Conservation (phyloP, 2,797 vertebrate genomes). For the Halcyon chelicuti region DNA sequence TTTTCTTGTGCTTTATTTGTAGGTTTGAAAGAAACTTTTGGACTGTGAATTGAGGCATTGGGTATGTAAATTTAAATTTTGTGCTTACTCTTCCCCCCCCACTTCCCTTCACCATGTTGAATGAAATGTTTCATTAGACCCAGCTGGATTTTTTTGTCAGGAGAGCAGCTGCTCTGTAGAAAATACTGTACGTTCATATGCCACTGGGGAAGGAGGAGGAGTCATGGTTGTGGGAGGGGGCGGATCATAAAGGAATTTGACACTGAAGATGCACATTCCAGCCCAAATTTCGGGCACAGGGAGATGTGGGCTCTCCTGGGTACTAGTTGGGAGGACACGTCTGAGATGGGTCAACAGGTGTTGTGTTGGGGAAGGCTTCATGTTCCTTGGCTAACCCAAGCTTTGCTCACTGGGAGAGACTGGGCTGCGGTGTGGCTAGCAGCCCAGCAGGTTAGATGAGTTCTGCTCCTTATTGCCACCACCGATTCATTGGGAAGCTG, state of each 20-base stretch:
- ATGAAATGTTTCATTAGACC: constrained; percentile 33
- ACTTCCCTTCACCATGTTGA: not conserved
- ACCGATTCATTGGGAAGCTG: not conserved
- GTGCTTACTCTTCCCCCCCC: not conserved
- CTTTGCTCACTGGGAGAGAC: not conserved
- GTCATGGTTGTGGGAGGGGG: not conserved
- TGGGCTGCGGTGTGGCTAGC: not conserved
- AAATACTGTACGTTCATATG: not conserved
- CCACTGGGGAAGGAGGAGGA: not conserved
- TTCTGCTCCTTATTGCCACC: not conserved
- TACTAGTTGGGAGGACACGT: not conserved
- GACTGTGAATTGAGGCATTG: constrained; percentile 80
- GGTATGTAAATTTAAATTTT: constrained; percentile 77
- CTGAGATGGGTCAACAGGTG: not conserved
- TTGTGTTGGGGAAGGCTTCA: not conserved
- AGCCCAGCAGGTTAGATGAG: constrained; percentile 32
- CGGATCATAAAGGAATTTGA: not conserved
- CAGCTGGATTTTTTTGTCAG: constrained; percentile 18
- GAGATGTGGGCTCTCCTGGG: not conserved
- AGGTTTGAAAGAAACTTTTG: constrained; percentile 81
- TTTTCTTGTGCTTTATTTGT: constrained; percentile 66
- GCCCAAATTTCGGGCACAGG: not conserved
- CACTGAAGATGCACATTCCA: not conserved
- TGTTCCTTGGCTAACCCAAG: constrained; percentile 21
- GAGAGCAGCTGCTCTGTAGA: constrained; percentile 36